Evolutionary conservation across 1,140 invertebrate species (phyloP).

Genomic region (Sinella curviseta): DNA sequence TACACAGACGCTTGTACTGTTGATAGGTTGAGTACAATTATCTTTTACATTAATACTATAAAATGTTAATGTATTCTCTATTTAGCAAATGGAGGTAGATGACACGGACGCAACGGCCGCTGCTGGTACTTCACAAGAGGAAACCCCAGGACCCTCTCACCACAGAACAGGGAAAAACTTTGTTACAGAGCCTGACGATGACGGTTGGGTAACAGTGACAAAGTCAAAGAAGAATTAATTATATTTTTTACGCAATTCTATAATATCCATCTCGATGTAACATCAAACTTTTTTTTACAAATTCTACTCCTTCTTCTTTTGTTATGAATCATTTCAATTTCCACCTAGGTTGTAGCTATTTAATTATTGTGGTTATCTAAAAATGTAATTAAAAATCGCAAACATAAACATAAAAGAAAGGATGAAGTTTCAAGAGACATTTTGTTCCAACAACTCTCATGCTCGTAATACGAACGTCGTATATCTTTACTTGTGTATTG

Average conservation of each 20-base stretch:
- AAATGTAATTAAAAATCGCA: too few species aligned
- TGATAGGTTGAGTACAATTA: neutral
- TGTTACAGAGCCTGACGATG: slow-evolving; percentile 12
- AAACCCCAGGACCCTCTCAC: neutral
- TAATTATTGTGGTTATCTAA: too few species aligned
- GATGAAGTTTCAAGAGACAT: too few species aligned
- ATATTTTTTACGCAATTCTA: neutral
- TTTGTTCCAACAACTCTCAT: too few species aligned
- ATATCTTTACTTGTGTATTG: too few species aligned
- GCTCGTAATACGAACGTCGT: too few species aligned
- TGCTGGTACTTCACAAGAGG: neutral
- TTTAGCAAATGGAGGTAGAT: slow-evolving; percentile 13
- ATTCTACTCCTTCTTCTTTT: neutral
- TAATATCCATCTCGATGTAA: too few species aligned
- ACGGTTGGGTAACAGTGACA: slow-evolving; percentile 16
- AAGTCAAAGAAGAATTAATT: slow-evolving; percentile 11
- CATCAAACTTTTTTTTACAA: neutral
- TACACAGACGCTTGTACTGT: too few species aligned
- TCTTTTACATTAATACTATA: too few species aligned
- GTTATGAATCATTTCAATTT: neutral
- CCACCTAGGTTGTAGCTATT: too few species aligned
- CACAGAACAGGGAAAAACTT: slow-evolving; percentile 8
- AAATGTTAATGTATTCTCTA: too few species aligned
- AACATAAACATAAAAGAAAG: too few species aligned
- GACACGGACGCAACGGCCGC: neutral